Conservation (phyloP, 2,797 vertebrate species). For the Melanotaenia maccullochi region DNA sequence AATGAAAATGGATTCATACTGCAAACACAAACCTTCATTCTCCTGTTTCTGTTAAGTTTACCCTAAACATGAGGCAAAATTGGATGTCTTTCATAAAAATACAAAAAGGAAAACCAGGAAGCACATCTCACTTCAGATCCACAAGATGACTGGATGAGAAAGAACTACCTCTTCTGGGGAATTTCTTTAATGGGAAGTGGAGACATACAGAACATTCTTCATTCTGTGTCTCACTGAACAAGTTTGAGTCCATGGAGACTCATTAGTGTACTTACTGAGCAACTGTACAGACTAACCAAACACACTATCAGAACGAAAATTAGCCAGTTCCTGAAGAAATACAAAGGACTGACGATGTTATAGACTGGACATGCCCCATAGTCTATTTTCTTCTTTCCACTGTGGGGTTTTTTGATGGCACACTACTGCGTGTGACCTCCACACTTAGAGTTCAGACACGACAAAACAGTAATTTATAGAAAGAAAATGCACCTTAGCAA, state of each 20-base stretch:
- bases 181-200: neutral
- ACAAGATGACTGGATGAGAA: neutral
- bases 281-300: slow-evolving; percentile 11
- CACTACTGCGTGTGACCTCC: neutral
- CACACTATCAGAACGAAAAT: neutral
- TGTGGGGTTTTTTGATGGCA: neutral
- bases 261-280: slow-evolving; percentile 13
- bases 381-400: neutral
- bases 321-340: neutral
- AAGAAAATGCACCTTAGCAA: neutral
- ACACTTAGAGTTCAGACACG: slow-evolving; percentile 4
- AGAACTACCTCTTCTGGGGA: neutral
- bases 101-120: neutral
- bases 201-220: neutral
- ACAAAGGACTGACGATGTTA: neutral
- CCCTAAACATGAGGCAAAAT: neutral
- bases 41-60: neutral
- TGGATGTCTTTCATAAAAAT: no score
- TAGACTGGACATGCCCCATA: neutral
- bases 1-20: no score
- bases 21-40: no score
- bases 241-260: slow-evolving; percentile 16
- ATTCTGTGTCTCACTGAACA: slow-evolving; percentile 10
- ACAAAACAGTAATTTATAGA: neutral
- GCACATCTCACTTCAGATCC: neutral